These are phyloP conservation scores for Tragelaphus eurycerus DNA, from an alignment of 2,797 vertebrate genomes.

Conservation along the genomic window DNA sequence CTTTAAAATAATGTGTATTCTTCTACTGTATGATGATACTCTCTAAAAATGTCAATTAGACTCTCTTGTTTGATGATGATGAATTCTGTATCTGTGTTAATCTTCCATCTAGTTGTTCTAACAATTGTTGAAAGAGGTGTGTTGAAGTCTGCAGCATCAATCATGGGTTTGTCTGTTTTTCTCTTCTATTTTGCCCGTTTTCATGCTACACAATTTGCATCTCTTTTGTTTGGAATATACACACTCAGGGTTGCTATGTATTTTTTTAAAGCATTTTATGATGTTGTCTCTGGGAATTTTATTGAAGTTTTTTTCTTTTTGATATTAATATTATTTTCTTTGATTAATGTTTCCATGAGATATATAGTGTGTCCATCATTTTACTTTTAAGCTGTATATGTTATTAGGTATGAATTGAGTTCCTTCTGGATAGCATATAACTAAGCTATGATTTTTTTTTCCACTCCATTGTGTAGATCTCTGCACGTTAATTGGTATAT, in stretches of 20 bases:
- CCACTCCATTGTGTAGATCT: not conserved
- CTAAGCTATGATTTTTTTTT: not conserved
- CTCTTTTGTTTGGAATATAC: not conserved
- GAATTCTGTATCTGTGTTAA: not conserved
- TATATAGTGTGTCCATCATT: not conserved
- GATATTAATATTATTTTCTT: conserved; percentile 3
- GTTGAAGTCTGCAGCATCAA: not conserved
- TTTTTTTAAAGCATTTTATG: not conserved
- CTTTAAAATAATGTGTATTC: not conserved
- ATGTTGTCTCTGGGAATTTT: not conserved
- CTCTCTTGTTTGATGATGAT: not conserved
- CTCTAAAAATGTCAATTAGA: not conserved
- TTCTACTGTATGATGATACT: not conserved
- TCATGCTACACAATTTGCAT: not conserved
- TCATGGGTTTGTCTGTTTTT: not conserved
- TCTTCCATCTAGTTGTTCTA: not conserved
- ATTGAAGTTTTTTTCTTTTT: not conserved
- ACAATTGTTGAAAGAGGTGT: not conserved
- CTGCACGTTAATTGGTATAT: not conserved
- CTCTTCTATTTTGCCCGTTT: not conserved
- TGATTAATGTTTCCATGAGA: not conserved
- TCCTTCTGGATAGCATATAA: not conserved
- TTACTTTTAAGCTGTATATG: not conserved
- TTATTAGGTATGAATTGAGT: not conserved
- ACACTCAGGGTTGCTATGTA: not conserved